Percentiles rank a stretch among this genome's conserved stretches.
Evolutionary conservation across 2,113 vertebrate genomes (phyloP).

Genomic region (Crotalus viridis): DNA sequence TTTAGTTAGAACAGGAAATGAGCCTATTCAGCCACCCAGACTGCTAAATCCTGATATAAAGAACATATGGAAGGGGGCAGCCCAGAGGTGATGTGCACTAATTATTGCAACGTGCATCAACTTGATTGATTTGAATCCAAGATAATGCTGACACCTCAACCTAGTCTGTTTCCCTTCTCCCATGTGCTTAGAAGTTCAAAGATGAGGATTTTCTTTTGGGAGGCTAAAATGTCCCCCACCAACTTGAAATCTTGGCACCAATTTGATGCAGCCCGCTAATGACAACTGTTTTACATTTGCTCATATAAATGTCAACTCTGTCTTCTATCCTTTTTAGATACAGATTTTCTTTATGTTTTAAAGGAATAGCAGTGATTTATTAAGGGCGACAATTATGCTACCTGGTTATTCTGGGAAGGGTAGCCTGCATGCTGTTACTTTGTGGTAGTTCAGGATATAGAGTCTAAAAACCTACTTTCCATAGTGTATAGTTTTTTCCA

Average conservation of each 20-base stretch:
- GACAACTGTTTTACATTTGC: constrained; percentile 38
- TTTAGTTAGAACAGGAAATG: constrained; percentile 68
- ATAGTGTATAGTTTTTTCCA: not conserved
- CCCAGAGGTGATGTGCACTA: constrained; percentile 61
- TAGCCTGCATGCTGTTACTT: no score
- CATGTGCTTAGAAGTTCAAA: constrained; percentile 69
- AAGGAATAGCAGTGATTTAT: not conserved
- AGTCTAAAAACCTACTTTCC: not conserved
- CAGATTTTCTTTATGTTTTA: not conserved
- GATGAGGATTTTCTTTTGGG: constrained; percentile 47
- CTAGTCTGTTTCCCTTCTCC: not conserved
- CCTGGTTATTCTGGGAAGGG: not conserved
- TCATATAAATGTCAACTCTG: constrained; percentile 33
- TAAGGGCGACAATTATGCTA: not conserved
- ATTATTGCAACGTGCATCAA: constrained; percentile 61
- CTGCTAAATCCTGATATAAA: constrained; percentile 65
- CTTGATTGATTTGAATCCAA: constrained; percentile 71
- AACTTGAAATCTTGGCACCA: constrained; percentile 51
- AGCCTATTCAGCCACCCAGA: constrained; percentile 63
- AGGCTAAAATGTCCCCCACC: constrained; percentile 49
- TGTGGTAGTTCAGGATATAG: not conserved
- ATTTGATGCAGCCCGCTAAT: constrained; percentile 38
- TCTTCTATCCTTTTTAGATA: constrained; percentile 34
- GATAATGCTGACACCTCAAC: constrained; percentile 61
- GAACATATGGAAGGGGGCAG: constrained; percentile 65